These are phyloP conservation scores for Phenganax marumi DNA, from an alignment of 92 coral and sea anemone genomes.

Conservation along the genomic window DNA sequence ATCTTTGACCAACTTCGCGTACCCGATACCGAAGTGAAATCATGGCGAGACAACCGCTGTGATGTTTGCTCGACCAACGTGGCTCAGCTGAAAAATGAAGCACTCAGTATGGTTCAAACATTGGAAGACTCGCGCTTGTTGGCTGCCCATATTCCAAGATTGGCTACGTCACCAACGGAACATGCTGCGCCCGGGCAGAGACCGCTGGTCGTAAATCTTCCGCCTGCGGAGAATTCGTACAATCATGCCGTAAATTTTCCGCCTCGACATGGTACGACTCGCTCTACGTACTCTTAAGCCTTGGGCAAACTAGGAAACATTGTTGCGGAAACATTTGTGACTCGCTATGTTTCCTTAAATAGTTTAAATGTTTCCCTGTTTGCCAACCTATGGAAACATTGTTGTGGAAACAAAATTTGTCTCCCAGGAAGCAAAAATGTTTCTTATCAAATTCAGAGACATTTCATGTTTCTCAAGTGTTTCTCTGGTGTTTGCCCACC, in stretches of 20 bases:
- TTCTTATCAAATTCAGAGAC: too few species aligned
- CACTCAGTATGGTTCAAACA: conserved; percentile 92
- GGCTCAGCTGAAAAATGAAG: conserved; percentile 88
- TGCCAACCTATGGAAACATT: too few species aligned
- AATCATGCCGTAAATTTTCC: conserved; percentile 36
- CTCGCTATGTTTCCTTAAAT: neutral
- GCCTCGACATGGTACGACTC: conserved; percentile 23
- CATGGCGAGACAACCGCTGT: conserved; percentile 92
- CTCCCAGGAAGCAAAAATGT: too few species aligned
- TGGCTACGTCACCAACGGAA: conserved; percentile 31
- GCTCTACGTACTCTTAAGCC: neutral
- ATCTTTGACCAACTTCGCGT: conserved; percentile 86
- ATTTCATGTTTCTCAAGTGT: too few species aligned
- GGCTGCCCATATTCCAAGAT: conserved; percentile 59
- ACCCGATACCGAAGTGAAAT: conserved; percentile 86
- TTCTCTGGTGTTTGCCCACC: too few species aligned
- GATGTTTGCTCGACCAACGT: conserved; percentile 91
- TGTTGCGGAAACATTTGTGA: too few species aligned
- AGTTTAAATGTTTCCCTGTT: too few species aligned
- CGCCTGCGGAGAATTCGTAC: conserved; percentile 18
- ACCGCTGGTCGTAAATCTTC: conserved; percentile 5
- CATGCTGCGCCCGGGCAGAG: neutral
- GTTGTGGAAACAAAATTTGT: too few species aligned
- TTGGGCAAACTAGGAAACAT: too few species aligned
- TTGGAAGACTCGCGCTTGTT: conserved; percentile 94